Evolutionary conservation across 2,113 vertebrate genomes (phyloP), one percentile per base, ranked within the genome.

Genomic region (Cyanocitta stelleri): DNA sequence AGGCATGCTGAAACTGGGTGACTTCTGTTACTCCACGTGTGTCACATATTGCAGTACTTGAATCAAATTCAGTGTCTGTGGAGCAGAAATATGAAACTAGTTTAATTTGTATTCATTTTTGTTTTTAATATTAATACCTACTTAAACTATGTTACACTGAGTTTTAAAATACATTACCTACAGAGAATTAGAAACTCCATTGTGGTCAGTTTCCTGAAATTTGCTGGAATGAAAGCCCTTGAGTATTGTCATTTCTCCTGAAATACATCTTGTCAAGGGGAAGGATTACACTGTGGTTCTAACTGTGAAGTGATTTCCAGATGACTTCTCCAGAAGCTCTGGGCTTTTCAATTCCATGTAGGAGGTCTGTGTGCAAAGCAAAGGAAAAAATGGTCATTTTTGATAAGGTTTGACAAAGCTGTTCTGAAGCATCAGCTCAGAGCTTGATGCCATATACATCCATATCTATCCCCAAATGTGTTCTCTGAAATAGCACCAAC

Each of bases 31-130:
- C 33, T 59, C 11, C 49, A 29, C 5, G 2, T 46, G 5, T 35
- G 14, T 48, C 23, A 8, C 3, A 2, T 19, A 3, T 3, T 67
- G 11, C 33, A 39, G 6, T 4, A 8, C 24, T 69, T 39, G 2
- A 76, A 33, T 62, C 21, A 39, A 37, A 27, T 26, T 30, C 21
- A 52, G 15, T 56, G 14, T 19, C 24, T 69, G 4, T 66, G 41
- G n/a, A 84, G 35, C 19, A 48, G 30, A 69, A 64, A 33, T n/a
- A 30, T 0, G 1, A 61, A 56, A 33, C 4, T 49, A 48, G 11
- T 2, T 54, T 48, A 37, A 18, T 43, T 43, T 63, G 2, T 46
- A 8, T 9, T 27, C 3, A 3, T 13, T 14, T 49, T 23, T 23
- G n/a, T 5, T 11, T 41, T 69, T 10, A 3, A 17, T 75, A 26